Base-by-base conservation (phyloP, 2,797 vertebrate genomes). In the Antennarius maculatus region DNA sequence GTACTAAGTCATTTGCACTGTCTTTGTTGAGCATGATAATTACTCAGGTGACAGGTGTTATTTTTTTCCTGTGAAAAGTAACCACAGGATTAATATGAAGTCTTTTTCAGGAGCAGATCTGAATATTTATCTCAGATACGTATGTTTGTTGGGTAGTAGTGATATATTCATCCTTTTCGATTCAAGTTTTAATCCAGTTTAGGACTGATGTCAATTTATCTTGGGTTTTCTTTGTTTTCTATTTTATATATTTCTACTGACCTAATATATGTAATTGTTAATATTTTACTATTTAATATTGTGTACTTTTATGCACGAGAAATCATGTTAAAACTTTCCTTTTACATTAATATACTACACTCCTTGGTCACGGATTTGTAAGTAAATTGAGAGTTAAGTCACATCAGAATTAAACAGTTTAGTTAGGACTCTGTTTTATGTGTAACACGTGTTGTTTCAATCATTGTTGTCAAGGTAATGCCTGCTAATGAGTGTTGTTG, bases 401-500 rank as follows among this genome's bases (percentile, higher is more conserved):
- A 60, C 53, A 69, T 71, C 68, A 81, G 70, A 86, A 79, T 76
- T 27, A 47, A 54, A 76, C 61, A 68, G 17, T 46, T 6, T 31
- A 13, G 46, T 55, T 76, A 51, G 23, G 14, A 27, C 18, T 17
- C 18, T 61, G 45, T 61, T 43, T 47, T 57, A 41, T 27, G 63
- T 41, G 41, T 63, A 63, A 60, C 10, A 37, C 34, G 7, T 76
- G 42, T 46, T 60, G 49, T 76, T 68, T 83, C 5, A 84, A 87
- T 81, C 31, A 56, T 57, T 55, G 69, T 76, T 76, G 66, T 70
- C 57, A 60, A 18, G 65, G 54, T 79, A 79, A 88, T 57, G 45
- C 48, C 80, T 74, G 61, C 62, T 86, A 84, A 88, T 85, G 78
- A 79, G 64, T 55, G 34, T 37, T 65, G 55, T 17, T 43, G 62